Percentiles rank a stretch among this genome's conserved stretches.
Conservation (phyloP, 2,113 vertebrate species). For the Elephas maximus region DNA sequence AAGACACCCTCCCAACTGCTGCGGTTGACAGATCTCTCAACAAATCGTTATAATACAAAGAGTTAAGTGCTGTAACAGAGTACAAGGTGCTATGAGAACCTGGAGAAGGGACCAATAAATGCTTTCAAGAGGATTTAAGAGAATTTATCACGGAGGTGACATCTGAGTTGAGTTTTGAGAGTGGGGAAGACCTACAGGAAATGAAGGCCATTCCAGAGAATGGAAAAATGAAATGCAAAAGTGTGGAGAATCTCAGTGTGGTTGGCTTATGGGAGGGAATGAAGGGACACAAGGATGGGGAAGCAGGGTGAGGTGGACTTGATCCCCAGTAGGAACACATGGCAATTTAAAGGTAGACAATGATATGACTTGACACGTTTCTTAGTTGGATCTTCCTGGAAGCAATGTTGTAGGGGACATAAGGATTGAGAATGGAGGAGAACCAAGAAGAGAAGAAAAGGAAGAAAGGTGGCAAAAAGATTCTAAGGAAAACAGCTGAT, state of each 20-base stretch:
- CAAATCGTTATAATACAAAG: not conserved
- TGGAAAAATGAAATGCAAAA: not conserved
- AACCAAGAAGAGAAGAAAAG: not conserved
- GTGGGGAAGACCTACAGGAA: not conserved
- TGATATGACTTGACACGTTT: not conserved
- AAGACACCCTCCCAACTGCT: not conserved
- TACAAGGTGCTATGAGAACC: not conserved
- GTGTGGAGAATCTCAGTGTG: not conserved
- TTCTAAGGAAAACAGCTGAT: not conserved
- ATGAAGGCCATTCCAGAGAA: not conserved
- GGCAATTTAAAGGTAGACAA: not conserved
- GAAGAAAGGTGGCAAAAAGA: not conserved
- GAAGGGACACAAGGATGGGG: not conserved
- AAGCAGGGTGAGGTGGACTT: not conserved
- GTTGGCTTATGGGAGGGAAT: not conserved
- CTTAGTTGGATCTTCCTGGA: not conserved
- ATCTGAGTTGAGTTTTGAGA: not conserved
- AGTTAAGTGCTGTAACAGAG: not conserved
- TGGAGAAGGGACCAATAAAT: not conserved
- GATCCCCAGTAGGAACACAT: not conserved
- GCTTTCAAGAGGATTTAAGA: not conserved
- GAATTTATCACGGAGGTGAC: not conserved
- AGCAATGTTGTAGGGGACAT: not conserved
- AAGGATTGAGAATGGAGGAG: not conserved
- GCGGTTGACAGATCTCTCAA: not conserved